These are phyloP conservation scores for Cololabis saira DNA, from an alignment of 2,113 vertebrate genomes.

Conservation along the genomic window DNA sequence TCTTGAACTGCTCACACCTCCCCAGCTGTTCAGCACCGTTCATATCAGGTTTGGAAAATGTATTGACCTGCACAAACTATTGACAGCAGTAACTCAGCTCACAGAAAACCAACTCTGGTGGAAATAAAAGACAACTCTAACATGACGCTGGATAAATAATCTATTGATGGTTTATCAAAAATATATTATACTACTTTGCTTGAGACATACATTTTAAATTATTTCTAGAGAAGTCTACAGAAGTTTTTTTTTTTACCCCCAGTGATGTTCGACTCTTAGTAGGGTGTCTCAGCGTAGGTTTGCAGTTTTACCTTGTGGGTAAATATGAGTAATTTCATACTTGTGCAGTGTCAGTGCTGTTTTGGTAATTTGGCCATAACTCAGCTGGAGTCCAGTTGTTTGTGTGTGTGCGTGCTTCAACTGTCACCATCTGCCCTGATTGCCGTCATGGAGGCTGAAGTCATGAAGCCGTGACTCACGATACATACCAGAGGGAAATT, in stretches of 20 bases:
- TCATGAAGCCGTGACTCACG: not conserved
- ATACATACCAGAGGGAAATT: not conserved
- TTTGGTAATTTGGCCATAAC: not conserved
- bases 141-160: no score
- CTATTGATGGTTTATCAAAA: no score
- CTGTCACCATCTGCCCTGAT: not conserved
- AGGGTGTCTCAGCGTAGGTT: not conserved
- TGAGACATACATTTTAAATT: no score
- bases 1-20: not conserved
- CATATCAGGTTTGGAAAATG: conserved; percentile 12
- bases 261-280: no score
- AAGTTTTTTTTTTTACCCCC: no score
- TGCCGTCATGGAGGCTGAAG: not conserved
- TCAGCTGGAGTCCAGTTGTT: not conserved
- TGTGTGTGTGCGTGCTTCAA: not conserved
- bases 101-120: no score
- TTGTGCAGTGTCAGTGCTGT: not conserved
- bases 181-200: no score
- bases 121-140: no score
- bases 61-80: no score
- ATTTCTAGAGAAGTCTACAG: no score
- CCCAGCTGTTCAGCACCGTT: not conserved
- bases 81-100: no score
- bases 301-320: not conserved
- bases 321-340: not conserved